These are phyloP conservation scores for Macaca nemestrina DNA, from an alignment of 2,113 vertebrate genomes.

Conservation along the genomic window DNA sequence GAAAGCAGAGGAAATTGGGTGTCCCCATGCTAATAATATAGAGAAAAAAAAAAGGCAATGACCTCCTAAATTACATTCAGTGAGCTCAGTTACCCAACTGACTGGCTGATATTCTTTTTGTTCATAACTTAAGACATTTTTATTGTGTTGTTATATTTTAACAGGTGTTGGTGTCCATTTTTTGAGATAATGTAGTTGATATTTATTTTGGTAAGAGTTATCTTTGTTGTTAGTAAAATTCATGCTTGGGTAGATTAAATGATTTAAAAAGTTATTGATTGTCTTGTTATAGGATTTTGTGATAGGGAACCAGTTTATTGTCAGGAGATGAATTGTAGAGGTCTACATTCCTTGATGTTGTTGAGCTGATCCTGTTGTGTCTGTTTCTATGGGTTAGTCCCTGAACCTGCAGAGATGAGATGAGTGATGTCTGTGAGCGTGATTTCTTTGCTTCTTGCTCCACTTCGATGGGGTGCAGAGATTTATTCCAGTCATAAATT, in stretches of 20 bases:
- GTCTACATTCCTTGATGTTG: not conserved
- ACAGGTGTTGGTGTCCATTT: not conserved
- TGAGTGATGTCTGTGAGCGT: not conserved
- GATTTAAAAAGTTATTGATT: not conserved
- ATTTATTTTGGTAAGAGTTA: not conserved
- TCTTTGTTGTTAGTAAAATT: conserved; percentile 39
- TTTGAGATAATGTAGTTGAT: not conserved
- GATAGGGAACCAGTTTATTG: not conserved
- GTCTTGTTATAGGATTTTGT: not conserved
- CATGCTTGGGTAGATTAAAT: not conserved
- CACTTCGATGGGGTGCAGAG: not conserved
- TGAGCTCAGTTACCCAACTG: not conserved
- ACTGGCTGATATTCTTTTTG: not conserved
- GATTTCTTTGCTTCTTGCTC: not conserved
- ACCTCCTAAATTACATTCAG: conserved; percentile 13
- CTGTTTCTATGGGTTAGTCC: not conserved
- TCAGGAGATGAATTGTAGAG: not conserved
- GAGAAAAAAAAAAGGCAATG: not conserved
- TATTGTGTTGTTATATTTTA: conserved; percentile 30
- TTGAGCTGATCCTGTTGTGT: not conserved
- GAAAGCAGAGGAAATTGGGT: not conserved
- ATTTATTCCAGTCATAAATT: not conserved
- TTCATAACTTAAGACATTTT: not conserved
- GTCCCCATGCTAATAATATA: not conserved
- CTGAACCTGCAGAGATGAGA: not conserved